Percentiles rank a stretch among this genome's conserved stretches.
Conservation (phyloP, 2,797 vertebrate species). For the Gephyroberyx darwinii region DNA sequence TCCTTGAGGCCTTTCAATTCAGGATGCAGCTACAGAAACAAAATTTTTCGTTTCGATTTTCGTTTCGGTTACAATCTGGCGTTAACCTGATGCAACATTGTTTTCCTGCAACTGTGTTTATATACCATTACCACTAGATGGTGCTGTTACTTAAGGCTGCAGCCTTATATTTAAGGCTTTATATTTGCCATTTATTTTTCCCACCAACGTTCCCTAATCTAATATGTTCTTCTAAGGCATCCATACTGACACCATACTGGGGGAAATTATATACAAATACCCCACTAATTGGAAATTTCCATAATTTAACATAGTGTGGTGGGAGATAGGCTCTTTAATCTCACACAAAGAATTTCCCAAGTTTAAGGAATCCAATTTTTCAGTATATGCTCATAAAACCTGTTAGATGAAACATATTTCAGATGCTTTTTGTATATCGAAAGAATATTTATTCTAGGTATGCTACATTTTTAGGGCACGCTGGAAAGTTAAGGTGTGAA, state of each 20-base stretch:
- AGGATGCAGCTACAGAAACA: too few relatives aligned
- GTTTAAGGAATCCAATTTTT: too few relatives aligned
- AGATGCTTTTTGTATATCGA: too few relatives aligned
- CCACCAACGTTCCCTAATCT: neutral
- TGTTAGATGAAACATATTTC: too few relatives aligned
- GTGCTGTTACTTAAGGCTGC: slow-evolving; percentile 21
- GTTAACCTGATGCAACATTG: neutral
- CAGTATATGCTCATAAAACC: too few relatives aligned
- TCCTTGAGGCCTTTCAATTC: too few relatives aligned
- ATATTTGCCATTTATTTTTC: neutral
- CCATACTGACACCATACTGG: neutral
- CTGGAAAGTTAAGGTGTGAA: neutral
- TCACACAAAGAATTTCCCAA: too few relatives aligned
- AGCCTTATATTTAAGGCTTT: neutral
- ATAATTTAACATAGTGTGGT: too few relatives aligned
- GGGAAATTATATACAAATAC: too few relatives aligned
- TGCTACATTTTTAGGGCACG: neutral
- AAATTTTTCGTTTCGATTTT: neutral
- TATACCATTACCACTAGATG: slow-evolving; percentile 46
- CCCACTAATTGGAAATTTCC: too few relatives aligned
- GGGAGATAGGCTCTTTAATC: too few relatives aligned
- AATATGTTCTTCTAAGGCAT: neutral
- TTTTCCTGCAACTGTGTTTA: neutral
- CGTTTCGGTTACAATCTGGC: neutral
- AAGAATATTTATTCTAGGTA: too few relatives aligned